Evolutionary conservation across 2,888 invertebrate species (phyloP).

Genomic region (Euproctis similis): DNA sequence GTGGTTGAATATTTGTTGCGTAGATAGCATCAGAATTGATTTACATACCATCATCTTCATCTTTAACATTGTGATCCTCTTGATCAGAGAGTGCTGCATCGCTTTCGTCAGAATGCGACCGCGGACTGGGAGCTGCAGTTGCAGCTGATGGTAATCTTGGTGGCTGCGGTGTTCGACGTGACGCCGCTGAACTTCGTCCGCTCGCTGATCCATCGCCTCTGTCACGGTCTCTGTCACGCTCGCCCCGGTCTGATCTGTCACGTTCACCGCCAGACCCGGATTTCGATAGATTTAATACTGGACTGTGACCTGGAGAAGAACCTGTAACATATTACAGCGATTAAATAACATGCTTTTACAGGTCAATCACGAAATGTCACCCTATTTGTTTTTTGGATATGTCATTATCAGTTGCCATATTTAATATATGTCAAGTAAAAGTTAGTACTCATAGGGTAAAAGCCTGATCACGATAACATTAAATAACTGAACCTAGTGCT

Average conservation of each 20-base stretch:
- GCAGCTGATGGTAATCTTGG: slow-evolving; percentile 69
- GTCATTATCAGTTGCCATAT: too few species aligned
- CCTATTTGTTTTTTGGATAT: too few species aligned
- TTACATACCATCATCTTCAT: slow-evolving; percentile 83
- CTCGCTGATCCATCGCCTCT: slow-evolving; percentile 65
- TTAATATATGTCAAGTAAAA: too few species aligned
- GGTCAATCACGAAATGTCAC: background rate
- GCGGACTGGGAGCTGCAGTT: slow-evolving; percentile 77
- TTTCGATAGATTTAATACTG: slow-evolving; percentile 93
- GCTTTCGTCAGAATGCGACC: slow-evolving; percentile 86
- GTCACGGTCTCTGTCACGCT: slow-evolving; percentile 78
- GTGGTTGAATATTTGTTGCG: too few species aligned
- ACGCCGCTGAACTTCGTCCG: slow-evolving; percentile 75
- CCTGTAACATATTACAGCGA: slow-evolving; percentile 58
- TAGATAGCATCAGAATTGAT: too few species aligned
- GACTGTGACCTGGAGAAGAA: slow-evolving; percentile 93
- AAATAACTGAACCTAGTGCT: too few species aligned
- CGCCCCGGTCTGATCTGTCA: slow-evolving; percentile 74
- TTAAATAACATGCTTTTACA: background rate
- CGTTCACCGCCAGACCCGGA: slow-evolving; percentile 87
- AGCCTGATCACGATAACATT: too few species aligned
- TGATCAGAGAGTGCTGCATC: slow-evolving; percentile 92
- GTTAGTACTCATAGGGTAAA: too few species aligned
- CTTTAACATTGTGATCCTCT: slow-evolving; percentile 89
- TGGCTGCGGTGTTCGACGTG: slow-evolving; percentile 78